A percentile compares a stretch with the other conserved stretches of the same genome.
phyloP scores from a whole-genome alignment of 2,797 vertebrate genomes.

The Pseudomugil tenellus region DNA sequence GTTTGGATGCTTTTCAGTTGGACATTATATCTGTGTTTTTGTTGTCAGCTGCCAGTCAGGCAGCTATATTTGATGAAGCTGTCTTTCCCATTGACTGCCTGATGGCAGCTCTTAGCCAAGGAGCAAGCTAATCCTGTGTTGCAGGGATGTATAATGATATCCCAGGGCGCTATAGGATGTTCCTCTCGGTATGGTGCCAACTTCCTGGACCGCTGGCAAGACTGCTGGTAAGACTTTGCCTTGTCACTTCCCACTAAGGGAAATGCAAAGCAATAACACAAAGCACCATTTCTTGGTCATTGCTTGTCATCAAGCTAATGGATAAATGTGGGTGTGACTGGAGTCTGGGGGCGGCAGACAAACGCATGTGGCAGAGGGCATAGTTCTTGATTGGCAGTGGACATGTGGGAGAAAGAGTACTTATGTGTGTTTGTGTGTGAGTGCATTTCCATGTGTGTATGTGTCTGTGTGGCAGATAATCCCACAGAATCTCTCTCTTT shows the following conservation, averaged over 20 bases:
- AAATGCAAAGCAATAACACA: conserved; percentile 88
- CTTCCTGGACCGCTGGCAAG: conserved; percentile 80
- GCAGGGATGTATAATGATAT: conserved; percentile 82
- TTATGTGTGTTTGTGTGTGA: conserved; percentile 66
- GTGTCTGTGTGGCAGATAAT: conserved; percentile 85
- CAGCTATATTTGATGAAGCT: conserved; percentile 73
- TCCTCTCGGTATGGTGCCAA: conserved; percentile 84
- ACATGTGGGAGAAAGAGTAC: conserved; percentile 83
- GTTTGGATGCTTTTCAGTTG: conserved; percentile 10
- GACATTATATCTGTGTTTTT: conserved; percentile 15
- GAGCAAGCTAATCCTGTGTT: conserved; percentile 82
- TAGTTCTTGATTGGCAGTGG: conserved; percentile 86
- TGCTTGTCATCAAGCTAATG: conserved; percentile 86
- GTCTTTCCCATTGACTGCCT: conserved; percentile 58
- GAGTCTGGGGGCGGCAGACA: conserved; percentile 81
- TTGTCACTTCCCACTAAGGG: conserved; percentile 83
- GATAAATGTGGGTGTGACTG: conserved; percentile 78
- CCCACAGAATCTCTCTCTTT: conserved; percentile 94
- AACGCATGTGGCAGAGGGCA: conserved; percentile 71
- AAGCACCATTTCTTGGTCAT: conserved; percentile 90
- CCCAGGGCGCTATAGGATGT: conserved; percentile 82
- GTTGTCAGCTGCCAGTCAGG: conserved; percentile 49
- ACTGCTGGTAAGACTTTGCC: conserved; percentile 83
- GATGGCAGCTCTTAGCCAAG: conserved; percentile 67
- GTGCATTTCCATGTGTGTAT: conserved; percentile 76